Evolutionary conservation across 2,888 invertebrate species (phyloP).

Genomic region (Laothoe populi): DNA sequence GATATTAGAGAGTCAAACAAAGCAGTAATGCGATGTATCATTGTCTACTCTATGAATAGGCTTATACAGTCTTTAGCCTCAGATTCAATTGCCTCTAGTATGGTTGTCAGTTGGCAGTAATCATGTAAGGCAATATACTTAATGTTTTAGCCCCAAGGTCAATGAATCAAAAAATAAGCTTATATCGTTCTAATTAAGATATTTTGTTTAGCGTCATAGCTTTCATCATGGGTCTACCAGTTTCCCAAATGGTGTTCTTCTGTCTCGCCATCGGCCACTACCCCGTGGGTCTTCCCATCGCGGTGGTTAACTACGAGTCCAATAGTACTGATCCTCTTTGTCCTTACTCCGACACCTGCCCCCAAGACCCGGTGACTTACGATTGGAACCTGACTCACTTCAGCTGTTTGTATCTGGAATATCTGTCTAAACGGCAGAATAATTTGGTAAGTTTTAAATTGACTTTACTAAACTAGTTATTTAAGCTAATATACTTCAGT

Average conservation of each 20-base stretch:
- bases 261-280: slow-evolving; percentile 95
- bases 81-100: no score
- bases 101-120: no score
- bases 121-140: no score
- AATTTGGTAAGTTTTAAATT: slow-evolving; percentile 88
- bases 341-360: slow-evolving; percentile 82
- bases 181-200: slow-evolving; percentile 25
- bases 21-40: background rate
- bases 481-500: background rate
- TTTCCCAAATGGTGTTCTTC: slow-evolving; percentile 94
- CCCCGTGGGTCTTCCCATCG: slow-evolving; percentile 90
- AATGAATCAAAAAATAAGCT: no score
- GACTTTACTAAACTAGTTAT: no score
- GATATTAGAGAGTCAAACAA: background rate
- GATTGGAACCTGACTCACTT: slow-evolving; percentile 86
- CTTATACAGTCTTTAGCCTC: no score
- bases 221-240: slow-evolving; percentile 94
- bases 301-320: slow-evolving; percentile 92
- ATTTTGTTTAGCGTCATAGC: slow-evolving; percentile 89
- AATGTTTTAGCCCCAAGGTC: no score
- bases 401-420: slow-evolving; percentile 91
- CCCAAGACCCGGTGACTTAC: slow-evolving; percentile 63
- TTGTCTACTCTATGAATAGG: no score
- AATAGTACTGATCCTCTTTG: slow-evolving; percentile 75
- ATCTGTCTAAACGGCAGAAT: slow-evolving; percentile 87